These are phyloP conservation scores for Eupithecia pulchellata DNA, from an alignment of 2,888 invertebrate genomes.

Conservation along the genomic window DNA sequence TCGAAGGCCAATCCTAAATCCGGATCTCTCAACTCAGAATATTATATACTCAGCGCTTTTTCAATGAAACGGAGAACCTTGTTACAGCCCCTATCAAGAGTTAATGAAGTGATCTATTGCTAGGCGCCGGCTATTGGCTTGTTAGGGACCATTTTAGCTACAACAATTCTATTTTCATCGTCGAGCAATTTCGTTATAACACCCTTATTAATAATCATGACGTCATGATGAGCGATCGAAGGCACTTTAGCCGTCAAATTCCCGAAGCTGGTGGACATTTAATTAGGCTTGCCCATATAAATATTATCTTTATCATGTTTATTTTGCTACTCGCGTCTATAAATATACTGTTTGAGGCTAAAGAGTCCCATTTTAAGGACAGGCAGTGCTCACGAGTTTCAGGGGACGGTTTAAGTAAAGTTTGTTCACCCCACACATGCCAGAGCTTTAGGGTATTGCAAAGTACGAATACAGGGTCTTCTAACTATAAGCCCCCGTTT, in stretches of 20 bases:
- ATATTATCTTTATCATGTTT: slow-evolving; percentile 29
- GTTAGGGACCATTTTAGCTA: slow-evolving; percentile 28
- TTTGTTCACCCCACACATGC: slow-evolving; percentile 69
- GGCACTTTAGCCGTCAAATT: not conserved
- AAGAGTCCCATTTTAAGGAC: slow-evolving; percentile 62
- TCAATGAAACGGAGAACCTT: not conserved
- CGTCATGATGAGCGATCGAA: slow-evolving; percentile 9
- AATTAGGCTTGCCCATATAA: slow-evolving; percentile 37
- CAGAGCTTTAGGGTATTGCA: slow-evolving; percentile 42
- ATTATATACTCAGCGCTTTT: not conserved
- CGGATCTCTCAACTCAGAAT: not conserved
- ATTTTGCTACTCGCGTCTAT: slow-evolving; percentile 39
- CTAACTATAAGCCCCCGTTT: not conserved
- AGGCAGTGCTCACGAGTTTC: slow-evolving; percentile 69
- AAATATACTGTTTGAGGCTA: slow-evolving; percentile 44
- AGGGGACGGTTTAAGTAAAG: slow-evolving; percentile 68
- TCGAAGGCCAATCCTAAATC: not conserved
- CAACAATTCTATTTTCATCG: slow-evolving; percentile 24
- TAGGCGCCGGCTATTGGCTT: slow-evolving; percentile 24
- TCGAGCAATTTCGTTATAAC: slow-evolving; percentile 15
- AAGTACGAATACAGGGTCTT: not conserved
- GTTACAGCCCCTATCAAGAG: slow-evolving; percentile 21
- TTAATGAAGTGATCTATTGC: slow-evolving; percentile 44
- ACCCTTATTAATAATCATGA: slow-evolving; percentile 13
- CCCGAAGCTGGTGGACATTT: slow-evolving; percentile 1